A percentile compares a stretch with the other conserved stretches of the same genome.
Conservation (phyloP, 2,888 invertebrate species). For the Orthosia cruda region DNA sequence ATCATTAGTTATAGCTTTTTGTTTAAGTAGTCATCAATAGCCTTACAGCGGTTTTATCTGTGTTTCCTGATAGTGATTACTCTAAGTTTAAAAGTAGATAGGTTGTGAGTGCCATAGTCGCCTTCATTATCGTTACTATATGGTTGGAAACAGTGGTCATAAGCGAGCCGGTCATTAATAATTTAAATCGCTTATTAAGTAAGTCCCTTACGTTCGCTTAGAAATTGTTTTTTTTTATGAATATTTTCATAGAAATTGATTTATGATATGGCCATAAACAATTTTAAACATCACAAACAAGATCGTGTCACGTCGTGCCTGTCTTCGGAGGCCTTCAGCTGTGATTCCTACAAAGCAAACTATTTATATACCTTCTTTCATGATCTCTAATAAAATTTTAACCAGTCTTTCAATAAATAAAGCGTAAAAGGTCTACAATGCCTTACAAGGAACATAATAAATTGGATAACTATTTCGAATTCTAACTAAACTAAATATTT, state of each 20-base stretch:
- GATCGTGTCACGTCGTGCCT: too few relatives aligned
- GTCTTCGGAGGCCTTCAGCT: too few relatives aligned
- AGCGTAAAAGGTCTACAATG: neutral
- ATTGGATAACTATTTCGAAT: neutral
- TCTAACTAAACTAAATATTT: neutral
- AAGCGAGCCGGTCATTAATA: neutral
- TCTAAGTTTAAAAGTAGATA: neutral
- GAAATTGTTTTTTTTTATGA: too few relatives aligned
- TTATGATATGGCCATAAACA: too few relatives aligned
- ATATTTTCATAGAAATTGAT: too few relatives aligned
- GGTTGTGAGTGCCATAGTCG: neutral
- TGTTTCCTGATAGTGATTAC: neutral
- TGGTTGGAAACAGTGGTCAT: neutral
- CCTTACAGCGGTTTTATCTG: too few relatives aligned
- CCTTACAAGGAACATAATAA: too few relatives aligned
- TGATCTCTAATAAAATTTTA: neutral
- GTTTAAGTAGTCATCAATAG: neutral
- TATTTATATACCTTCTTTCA: neutral
- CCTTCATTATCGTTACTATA: neutral
- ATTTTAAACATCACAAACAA: too few relatives aligned
- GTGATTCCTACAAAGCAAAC: neutral
- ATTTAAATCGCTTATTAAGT: too few relatives aligned
- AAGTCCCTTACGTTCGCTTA: too few relatives aligned
- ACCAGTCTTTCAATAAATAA: neutral
- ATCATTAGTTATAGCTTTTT: neutral